Conservation (phyloP, 2,113 vertebrate species). For the Ammospiza caudacuta region DNA sequence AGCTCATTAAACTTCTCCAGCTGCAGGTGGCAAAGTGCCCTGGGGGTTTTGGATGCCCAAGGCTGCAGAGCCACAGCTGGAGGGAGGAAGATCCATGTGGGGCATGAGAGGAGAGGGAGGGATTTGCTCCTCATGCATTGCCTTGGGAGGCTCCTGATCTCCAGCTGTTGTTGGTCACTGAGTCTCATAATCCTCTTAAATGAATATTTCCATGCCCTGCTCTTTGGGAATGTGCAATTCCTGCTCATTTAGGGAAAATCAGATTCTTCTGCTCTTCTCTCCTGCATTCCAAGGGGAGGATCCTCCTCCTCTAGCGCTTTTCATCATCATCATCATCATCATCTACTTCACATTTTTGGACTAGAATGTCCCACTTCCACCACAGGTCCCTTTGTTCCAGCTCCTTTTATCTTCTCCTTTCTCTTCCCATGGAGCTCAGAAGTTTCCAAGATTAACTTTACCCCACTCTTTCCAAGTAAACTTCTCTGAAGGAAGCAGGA, state of each 20-base stretch:
- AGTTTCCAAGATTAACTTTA: neutral
- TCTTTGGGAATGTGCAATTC: neutral
- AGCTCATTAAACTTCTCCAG: neutral
- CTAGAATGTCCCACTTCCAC: neutral
- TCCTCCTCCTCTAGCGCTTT: neutral
- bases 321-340: neutral
- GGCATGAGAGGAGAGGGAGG: neutral
- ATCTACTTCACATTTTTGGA: neutral
- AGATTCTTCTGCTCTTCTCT: neutral
- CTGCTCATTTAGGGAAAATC: neutral
- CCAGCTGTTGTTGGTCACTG: neutral
- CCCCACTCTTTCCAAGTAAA: neutral
- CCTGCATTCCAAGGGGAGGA: neutral
- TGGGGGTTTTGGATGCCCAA: neutral
- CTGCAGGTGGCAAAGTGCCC: neutral
- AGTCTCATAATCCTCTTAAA: neutral
- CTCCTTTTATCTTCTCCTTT: neutral
- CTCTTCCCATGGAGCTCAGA: neutral
- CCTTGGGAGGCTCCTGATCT: neutral
- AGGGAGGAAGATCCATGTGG: neutral
- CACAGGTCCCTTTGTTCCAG: neutral
- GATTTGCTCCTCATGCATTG: rapidly evolving
- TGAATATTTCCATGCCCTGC: neutral
- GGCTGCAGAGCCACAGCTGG: neutral
- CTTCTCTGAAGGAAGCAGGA: neutral